Conservation (phyloP, 2,113 vertebrate species). For the Notarius quadriscutis region DNA sequence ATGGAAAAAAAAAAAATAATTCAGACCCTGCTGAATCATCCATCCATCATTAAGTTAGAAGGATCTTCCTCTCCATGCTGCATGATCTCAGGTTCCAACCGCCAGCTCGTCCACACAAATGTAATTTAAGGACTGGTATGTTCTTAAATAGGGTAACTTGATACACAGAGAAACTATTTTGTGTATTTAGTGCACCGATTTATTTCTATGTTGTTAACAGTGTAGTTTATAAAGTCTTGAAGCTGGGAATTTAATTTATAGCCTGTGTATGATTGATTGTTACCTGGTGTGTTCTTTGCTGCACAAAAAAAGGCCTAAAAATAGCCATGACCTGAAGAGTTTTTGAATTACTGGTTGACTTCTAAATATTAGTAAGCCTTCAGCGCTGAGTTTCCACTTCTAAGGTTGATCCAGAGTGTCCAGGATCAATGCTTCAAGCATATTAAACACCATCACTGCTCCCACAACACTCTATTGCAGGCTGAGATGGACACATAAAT, state of each 20-base stretch:
- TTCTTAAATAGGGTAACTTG: not conserved
- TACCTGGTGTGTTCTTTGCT: not conserved
- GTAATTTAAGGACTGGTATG: not conserved
- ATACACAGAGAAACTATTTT: not conserved
- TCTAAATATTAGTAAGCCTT: not conserved
- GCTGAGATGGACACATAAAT: conserved; percentile 14
- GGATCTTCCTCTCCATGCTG: not conserved
- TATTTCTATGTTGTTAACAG: not conserved
- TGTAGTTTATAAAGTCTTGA: not conserved
- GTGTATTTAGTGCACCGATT: not conserved
- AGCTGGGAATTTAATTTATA: not conserved
- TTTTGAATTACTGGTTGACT: not conserved
- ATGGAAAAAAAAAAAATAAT: not conserved
- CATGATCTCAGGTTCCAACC: not conserved
- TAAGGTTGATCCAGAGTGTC: not conserved
- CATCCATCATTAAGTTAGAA: not conserved
- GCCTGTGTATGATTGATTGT: not conserved
- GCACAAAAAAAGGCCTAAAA: not conserved
- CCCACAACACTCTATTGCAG: not conserved
- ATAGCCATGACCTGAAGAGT: not conserved
- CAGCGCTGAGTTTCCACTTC: not conserved
- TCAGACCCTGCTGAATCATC: not conserved
- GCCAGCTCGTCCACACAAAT: not conserved
- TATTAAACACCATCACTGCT: not conserved
- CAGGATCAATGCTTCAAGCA: not conserved